Conservation (phyloP, 2,113 vertebrate species). For the Tautogolabrus adspersus region DNA sequence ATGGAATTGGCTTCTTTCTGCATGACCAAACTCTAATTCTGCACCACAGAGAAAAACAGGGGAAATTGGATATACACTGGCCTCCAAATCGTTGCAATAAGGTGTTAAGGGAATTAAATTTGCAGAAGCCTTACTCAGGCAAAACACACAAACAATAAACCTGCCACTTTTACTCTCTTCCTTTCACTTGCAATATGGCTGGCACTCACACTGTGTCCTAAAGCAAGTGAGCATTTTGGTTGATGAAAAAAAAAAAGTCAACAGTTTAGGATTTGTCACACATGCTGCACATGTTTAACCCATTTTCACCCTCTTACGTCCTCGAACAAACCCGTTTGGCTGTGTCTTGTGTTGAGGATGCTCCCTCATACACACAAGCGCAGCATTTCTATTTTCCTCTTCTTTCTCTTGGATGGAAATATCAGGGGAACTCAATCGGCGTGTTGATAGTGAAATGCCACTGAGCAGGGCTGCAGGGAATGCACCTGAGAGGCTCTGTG, state of each 20-base stretch:
- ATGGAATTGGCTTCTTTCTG: slow-evolving; percentile 20
- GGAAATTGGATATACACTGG: slow-evolving; percentile 11
- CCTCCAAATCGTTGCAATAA: slow-evolving; percentile 32
- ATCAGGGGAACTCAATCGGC: slow-evolving; percentile 78
- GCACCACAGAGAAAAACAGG: background rate
- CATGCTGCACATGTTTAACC: background rate
- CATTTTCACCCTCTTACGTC: background rate
- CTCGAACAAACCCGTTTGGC: background rate
- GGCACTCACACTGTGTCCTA: background rate
- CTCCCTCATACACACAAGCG: background rate
- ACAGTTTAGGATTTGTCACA: background rate
- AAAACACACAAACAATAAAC: slow-evolving; percentile 44
- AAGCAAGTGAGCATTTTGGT: background rate
- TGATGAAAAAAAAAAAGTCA: background rate
- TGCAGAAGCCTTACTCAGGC: slow-evolving; percentile 33
- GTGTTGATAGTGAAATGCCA: slow-evolving; percentile 81
- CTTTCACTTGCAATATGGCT: background rate
- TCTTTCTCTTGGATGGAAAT: slow-evolving; percentile 53
- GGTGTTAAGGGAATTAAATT: slow-evolving; percentile 36
- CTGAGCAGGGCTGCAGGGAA: slow-evolving; percentile 64
- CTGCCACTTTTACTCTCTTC: background rate
- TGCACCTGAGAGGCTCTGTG: slow-evolving; percentile 83
- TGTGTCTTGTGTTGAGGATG: background rate
- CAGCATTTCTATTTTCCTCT: slow-evolving; percentile 33
- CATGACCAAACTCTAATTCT: slow-evolving; percentile 23